Base-by-base conservation (phyloP, 2,113 vertebrate species). In the Phyllostomus discolor region DNA sequence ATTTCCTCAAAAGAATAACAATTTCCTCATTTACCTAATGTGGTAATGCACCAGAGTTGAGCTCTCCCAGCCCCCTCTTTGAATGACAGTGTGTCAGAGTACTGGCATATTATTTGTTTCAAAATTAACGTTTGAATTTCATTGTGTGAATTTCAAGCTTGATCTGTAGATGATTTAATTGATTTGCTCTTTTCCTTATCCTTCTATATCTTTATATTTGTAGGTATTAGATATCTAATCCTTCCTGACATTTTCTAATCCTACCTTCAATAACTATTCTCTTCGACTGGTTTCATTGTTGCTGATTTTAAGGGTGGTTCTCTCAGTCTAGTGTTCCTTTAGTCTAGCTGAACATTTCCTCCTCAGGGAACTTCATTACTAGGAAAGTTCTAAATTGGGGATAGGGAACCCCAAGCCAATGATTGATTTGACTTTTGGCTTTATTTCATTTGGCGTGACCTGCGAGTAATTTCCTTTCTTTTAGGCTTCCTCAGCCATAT, bases 311-410 rank as follows among this genome's bases (percentile, higher is more conserved):
- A 84, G 92, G 43, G 28, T 86, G 50, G 20, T 64, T 93, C 69
- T 85, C 54, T 89, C 14, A 83, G 59, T 94, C 82, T 93, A 69
- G 41, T 94, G 89, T 96, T 97, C 86, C 70, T 96, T 33, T 84
- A 70, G 67, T 86, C 5, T 70, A 91, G 83, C 69, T 96, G 95
- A 96, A 96, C 97, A 97, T 96, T 98, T 98, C 96, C 96, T 98
- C 82, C 97, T 97, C 97, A 93, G 85, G 95, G 95, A 98, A 96
- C 78, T 96, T 91, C 93, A 87, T 90, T 98, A 97, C 97, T 96
- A 80, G 93, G 97, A 97, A 98, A 96, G 91, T 69, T 96, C 85
- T 96, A n/a, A 79, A 22, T 66, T 91, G 79, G 86, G 35, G 64
- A 43, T 91, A 72, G 97, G 95, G 82, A 95, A 80, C 64, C 93